Evolutionary conservation across 1,140 invertebrate genomes (phyloP), one percentile per base, ranked within the genome.

Genomic region (Gerris buenoi): DNA sequence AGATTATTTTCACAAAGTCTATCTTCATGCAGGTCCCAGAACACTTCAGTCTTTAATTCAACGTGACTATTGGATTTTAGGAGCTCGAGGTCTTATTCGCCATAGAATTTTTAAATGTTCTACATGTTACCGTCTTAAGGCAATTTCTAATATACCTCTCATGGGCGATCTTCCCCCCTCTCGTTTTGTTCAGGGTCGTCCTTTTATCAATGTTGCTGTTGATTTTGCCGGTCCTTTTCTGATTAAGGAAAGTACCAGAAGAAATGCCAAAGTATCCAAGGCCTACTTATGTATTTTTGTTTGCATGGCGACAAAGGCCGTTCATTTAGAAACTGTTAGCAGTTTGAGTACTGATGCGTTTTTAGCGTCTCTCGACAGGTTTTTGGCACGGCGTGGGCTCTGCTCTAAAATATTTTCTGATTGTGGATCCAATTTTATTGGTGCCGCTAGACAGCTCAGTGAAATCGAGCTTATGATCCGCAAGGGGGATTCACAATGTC

Each of bases 11-110:
- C 74, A 77, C 63, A 13, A 68, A 1, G 70, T 27, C 23, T 73
- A 71, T 14, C 22, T 75, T 25, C 74, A 75, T 69, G 72, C 73
- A 23, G 75, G 76, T 1, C 69, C 71, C 1, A 68, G 72, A 65
- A 25, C 76, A 3, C 69, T 75, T 28, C 28, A 70, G 2, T 70
- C 71, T 27, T 68, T 68, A 46, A 65, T 79, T 2, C 64, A 68
- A 25, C 70, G 70, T 23, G 65, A 69, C 57, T 77, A 70, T 64
- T 78, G 76, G 75, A 74, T 76, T 25, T 10, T 75, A 1, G 28
- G 66, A 15, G 72, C 61, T 23, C 71, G 68, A 26, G 46, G 67
- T 5, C 25, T 69, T 13, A 67, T 74, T 27, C 69, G 68, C 60
- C 63, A 27, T 2, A 63, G 64, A 5, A 69, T 72, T 1, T 63